phyloP scores from a whole-genome alignment of 2,797 vertebrate genomes.

The Antennarius maculatus region DNA sequence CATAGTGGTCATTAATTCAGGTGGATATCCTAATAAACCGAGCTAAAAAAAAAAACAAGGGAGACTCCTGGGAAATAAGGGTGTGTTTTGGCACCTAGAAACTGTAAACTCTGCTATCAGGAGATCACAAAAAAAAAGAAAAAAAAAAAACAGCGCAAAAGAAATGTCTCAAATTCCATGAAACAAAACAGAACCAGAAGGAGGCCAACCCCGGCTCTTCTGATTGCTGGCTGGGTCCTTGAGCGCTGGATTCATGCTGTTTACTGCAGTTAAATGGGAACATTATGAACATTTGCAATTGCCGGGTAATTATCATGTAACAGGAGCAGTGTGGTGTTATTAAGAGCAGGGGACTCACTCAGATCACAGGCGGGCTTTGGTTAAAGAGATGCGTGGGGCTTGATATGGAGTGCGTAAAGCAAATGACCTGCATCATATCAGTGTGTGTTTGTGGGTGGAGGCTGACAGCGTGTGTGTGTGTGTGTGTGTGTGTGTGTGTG shows the following conservation, averaged over 20 bases:
- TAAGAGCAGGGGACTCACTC: conserved; percentile 42
- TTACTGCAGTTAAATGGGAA: conserved; percentile 61
- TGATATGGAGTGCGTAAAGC: conserved; percentile 67
- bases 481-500: too few species aligned
- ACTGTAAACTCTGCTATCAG: conserved; percentile 34
- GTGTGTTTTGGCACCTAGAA: conserved; percentile 34
- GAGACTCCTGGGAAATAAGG: conserved; percentile 41
- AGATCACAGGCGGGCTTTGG: conserved; percentile 43
- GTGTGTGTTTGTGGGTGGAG: conserved; percentile 50
- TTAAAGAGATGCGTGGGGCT: conserved; percentile 64
- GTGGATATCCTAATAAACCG: conserved; percentile 43
- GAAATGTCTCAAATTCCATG: conserved; percentile 27
- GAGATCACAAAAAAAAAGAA: conserved; percentile 45
- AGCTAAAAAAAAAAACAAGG: conserved; percentile 16
- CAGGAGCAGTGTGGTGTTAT: conserved; percentile 46
- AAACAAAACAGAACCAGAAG: conserved; percentile 53
- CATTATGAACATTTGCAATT: conserved; percentile 59
- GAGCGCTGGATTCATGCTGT: conserved; percentile 36
- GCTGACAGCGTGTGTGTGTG: conserved; percentile 23
- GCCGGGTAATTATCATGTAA: conserved; percentile 63
- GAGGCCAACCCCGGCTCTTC: conserved; percentile 26
- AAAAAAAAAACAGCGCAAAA: conserved; percentile 25
- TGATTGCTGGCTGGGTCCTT: conserved; percentile 28
- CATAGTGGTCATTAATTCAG: conserved; percentile 30
- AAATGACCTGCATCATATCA: conserved; percentile 63